Conservation (phyloP, 2,113 vertebrate genomes). For the Sylvilagus bachmani region DNA sequence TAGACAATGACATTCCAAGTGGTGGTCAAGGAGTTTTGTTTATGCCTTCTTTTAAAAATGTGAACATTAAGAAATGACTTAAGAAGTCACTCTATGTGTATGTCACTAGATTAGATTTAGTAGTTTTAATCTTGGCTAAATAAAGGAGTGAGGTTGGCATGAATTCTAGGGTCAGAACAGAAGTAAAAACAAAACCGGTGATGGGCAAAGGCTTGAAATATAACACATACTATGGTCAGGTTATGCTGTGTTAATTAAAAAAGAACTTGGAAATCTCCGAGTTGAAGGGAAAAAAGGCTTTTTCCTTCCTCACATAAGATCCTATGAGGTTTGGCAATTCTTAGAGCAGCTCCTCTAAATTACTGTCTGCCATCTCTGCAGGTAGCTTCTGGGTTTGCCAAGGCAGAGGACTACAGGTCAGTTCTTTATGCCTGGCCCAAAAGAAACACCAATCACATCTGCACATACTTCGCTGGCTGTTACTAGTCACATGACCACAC, state of each 20-base stretch:
- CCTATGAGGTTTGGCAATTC: background rate
- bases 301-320: slow-evolving; percentile 24
- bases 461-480: background rate
- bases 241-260: slow-evolving; percentile 7
- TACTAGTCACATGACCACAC: background rate
- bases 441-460: background rate
- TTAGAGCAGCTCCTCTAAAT: background rate
- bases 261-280: background rate
- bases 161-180: slow-evolving; percentile 45
- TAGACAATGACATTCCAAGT: slow-evolving; percentile 38
- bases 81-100: slow-evolving; percentile 15
- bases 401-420: background rate
- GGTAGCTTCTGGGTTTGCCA: slow-evolving; percentile 32
- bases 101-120: slow-evolving; percentile 23
- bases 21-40: slow-evolving; percentile 53
- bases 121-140: slow-evolving; percentile 33
- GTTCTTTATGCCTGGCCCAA: background rate
- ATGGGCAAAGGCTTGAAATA: slow-evolving; percentile 1
- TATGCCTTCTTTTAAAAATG: slow-evolving; percentile 53
- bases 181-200: slow-evolving; percentile 49
- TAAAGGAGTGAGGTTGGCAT: slow-evolving; percentile 43
- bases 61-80: slow-evolving; percentile 22
- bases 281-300: background rate
- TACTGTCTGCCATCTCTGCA: background rate
- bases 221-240: background rate